Percentiles rank a stretch among this genome's conserved stretches.
Conservation (phyloP, 2,888 invertebrate genomes). For the Polydrusus cervinus region DNA sequence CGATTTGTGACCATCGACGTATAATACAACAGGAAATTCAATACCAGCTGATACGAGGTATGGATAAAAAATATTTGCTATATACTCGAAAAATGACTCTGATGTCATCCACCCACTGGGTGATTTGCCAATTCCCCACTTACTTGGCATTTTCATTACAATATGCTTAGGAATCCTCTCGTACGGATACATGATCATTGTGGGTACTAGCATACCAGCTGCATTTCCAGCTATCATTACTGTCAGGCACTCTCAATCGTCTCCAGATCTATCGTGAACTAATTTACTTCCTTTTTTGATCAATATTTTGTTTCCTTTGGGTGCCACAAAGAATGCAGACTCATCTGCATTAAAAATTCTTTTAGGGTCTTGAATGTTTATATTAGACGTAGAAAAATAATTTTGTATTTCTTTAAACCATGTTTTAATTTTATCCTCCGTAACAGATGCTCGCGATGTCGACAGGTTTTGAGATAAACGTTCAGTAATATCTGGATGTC, state of each 20-base stretch:
- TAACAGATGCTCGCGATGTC: conserved; percentile 30
- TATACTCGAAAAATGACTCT: conserved; percentile 67
- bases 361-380: conserved; percentile 43
- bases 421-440: conserved; percentile 45
- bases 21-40: conserved; percentile 65
- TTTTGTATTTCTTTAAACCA: conserved; percentile 49
- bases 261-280: conserved; percentile 48
- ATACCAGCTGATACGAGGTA: conserved; percentile 65
- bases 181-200: conserved; percentile 42
- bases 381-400: conserved; percentile 43
- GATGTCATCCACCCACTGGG: conserved; percentile 69
- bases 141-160: conserved; percentile 17
- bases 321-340: conserved; percentile 45
- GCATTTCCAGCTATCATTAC: conserved; percentile 34
- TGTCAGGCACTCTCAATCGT: conserved; percentile 46
- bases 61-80: conserved; percentile 66
- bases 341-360: conserved; percentile 50
- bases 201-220: conserved; percentile 31
- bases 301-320: conserved; percentile 44
- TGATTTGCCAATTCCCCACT: conserved; percentile 61
- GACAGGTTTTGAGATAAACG: conserved; percentile 22
- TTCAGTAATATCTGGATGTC: conserved; percentile 17
- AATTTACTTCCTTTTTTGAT: conserved; percentile 51
- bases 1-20: conserved; percentile 68
- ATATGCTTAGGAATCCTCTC: conserved; percentile 33